Percentiles rank a stretch among this genome's conserved stretches.
These are phyloP conservation scores for Eonycteris spelaea DNA, from an alignment of 2,113 vertebrate genomes.

Conservation along the genomic window DNA sequence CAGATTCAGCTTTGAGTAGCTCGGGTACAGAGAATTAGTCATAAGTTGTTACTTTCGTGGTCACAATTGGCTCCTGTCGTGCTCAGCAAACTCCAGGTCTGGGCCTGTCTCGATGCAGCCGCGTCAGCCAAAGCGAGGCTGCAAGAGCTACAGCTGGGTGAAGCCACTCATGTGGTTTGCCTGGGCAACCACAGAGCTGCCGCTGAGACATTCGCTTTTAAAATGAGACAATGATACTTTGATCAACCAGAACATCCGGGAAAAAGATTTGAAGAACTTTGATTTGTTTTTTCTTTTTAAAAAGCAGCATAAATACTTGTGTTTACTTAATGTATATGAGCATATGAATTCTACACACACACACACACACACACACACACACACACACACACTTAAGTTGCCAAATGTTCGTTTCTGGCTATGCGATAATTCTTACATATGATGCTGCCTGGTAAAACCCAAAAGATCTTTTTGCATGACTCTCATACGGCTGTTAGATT, in stretches of 20 bases:
- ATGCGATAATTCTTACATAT: slow-evolving; percentile 19
- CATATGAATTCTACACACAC: neutral
- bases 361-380: neutral
- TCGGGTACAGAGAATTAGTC: slow-evolving; percentile 26
- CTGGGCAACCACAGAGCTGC: slow-evolving; percentile 29
- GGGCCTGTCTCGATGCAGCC: neutral
- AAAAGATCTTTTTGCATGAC: slow-evolving; percentile 68
- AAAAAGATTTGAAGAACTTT: neutral
- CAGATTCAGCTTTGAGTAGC: slow-evolving; percentile 62
- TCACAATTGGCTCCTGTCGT: neutral
- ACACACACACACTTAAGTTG: neutral
- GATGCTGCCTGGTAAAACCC: slow-evolving; percentile 18
- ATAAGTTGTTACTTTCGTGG: neutral
- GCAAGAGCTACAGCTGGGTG: neutral
- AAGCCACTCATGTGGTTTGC: slow-evolving; percentile 38
- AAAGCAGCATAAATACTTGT: neutral
- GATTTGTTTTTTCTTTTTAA: slow-evolving; percentile 36
- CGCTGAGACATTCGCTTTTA: slow-evolving; percentile 13
- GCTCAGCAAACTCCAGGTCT: slow-evolving; percentile 28
- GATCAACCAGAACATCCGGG: neutral
- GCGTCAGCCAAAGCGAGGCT: slow-evolving; percentile 20
- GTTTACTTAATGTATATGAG: slow-evolving; percentile 10
- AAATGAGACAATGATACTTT: slow-evolving; percentile 5
- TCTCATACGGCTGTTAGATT: slow-evolving; percentile 67
- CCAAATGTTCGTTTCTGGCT: slow-evolving; percentile 29